Evolutionary conservation across 2,888 invertebrate species (phyloP).

Genomic region (Bellardia bayeri): DNA sequence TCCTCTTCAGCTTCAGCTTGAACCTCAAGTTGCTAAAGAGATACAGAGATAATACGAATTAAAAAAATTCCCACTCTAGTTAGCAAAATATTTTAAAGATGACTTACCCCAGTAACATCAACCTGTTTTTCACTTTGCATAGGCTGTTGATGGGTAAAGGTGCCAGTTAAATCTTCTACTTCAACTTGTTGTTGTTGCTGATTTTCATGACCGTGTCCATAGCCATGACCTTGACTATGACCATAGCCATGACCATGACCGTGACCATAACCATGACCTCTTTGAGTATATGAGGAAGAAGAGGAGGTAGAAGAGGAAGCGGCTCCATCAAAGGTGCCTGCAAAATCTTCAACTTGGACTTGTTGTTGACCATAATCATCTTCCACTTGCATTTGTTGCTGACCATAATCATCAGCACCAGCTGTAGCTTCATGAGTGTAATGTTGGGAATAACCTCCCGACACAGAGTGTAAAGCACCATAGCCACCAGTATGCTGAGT

Average conservation of each 20-base stretch:
- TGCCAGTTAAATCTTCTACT: conserved; percentile 71
- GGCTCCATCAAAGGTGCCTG: not conserved
- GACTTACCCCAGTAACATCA: conserved; percentile 47
- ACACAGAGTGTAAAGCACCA: conserved; percentile 63
- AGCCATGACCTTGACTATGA: not conserved
- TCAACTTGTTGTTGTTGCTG: conserved; percentile 71
- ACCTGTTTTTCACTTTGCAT: conserved; percentile 61
- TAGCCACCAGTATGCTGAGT: conserved; percentile 42
- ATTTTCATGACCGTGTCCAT: conserved; percentile 1
- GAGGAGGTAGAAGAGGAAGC: conserved; percentile 5
- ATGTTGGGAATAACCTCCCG: conserved; percentile 42
- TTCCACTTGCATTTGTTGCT: conserved; percentile 75
- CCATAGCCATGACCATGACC: not conserved
- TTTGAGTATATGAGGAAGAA: conserved; percentile 36
- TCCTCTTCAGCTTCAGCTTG: conserved; percentile 76
- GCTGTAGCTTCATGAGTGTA: conserved; percentile 4
- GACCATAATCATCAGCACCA: conserved; percentile 72
- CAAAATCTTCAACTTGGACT: conserved; percentile 61
- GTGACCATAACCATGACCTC: not conserved
- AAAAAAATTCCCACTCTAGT: not conserved
- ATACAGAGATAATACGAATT: not conserved
- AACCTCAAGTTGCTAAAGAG: conserved; percentile 75
- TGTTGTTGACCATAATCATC: conserved; percentile 76
- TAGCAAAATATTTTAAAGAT: not conserved
- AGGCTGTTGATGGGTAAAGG: conserved; percentile 43